A percentile compares a stretch with the other conserved stretches of the same genome.
Evolutionary conservation across 1,140 invertebrate species (phyloP).

Genomic region (Drosophila burlai): DNA sequence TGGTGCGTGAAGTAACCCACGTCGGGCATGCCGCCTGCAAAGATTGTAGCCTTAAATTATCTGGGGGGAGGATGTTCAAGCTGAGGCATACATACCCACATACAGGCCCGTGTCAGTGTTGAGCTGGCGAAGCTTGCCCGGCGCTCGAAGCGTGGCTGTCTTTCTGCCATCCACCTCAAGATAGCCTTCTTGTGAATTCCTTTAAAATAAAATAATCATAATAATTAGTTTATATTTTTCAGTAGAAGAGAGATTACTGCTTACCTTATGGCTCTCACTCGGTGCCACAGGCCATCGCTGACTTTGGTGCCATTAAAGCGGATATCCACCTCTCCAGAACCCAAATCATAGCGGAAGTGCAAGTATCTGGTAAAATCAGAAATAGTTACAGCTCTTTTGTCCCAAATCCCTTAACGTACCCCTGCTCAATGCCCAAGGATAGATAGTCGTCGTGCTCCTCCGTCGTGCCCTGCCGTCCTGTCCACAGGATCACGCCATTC

Average conservation of each 20-base stretch:
- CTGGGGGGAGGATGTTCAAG: too few species aligned
- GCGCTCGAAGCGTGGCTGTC: constrained; percentile 91
- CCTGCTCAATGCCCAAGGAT: constrained; percentile 93
- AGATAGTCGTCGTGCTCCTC: constrained; percentile 92
- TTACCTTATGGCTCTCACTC: constrained; percentile 94
- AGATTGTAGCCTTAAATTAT: neutral
- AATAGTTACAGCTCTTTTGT: neutral
- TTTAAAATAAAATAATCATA: constrained; percentile 81
- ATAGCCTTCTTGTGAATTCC: constrained; percentile 93
- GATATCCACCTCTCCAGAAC: constrained; percentile 92
- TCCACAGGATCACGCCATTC: constrained; percentile 94
- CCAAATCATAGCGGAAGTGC: constrained; percentile 89
- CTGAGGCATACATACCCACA: constrained; percentile 89
- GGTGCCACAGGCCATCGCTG: constrained; percentile 97
- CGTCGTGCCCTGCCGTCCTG: constrained; percentile 89
- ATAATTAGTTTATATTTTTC: neutral
- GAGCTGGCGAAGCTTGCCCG: constrained; percentile 92
- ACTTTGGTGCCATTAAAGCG: constrained; percentile 94
- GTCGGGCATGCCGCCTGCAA: constrained; percentile 90
- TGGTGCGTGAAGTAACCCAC: constrained; percentile 88
- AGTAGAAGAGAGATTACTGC: neutral
- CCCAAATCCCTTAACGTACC: constrained; percentile 86
- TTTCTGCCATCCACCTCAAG: constrained; percentile 94
- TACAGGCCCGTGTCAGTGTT: constrained; percentile 94
- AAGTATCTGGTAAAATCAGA: constrained; percentile 83